These are phyloP conservation scores for Drosophila malerkotliana DNA, from an alignment of 1,140 invertebrate species.

Conservation along the genomic window DNA sequence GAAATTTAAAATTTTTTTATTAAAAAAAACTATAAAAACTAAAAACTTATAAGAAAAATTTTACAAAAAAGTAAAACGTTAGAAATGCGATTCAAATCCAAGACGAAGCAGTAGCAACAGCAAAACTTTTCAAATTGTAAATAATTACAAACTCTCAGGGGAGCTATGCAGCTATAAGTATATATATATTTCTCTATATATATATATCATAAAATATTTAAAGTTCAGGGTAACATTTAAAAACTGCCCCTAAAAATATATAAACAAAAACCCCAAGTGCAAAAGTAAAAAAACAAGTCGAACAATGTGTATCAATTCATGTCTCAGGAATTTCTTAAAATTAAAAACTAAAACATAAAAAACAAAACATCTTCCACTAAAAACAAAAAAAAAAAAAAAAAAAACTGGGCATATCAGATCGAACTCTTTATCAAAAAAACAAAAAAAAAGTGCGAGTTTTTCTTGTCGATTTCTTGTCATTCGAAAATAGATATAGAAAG, in stretches of 20 bases:
- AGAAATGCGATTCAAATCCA: conserved; percentile 5
- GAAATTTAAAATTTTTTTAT: conserved; percentile 53
- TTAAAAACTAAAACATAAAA: conserved; percentile 29
- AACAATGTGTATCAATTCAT: conserved; percentile 64
- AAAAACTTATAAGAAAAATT: conserved; percentile 12
- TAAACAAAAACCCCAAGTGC: neutral
- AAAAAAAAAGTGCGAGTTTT: conserved; percentile 15
- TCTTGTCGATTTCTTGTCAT: conserved; percentile 21
- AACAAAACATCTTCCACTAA: conserved; percentile 20
- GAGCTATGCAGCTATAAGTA: neutral
- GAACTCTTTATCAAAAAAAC: conserved; percentile 29
- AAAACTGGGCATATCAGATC: conserved; percentile 26
- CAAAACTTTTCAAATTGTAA: conserved; percentile 2
- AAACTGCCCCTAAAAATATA: conserved; percentile 7
- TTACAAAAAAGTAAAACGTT: conserved; percentile 5
- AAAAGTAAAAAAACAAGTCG: conserved; percentile 17
- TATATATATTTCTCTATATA: conserved; percentile 10
- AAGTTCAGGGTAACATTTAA: neutral
- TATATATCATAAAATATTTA: neutral
- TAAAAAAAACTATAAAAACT: conserved; percentile 15
- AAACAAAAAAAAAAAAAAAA: conserved; percentile 17
- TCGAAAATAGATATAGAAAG: conserved; percentile 7
- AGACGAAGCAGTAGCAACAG: neutral
- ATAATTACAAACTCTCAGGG: conserved; percentile 6
- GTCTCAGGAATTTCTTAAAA: conserved; percentile 80